Percentiles rank a stretch among this genome's conserved stretches.
phyloP scores from a whole-genome alignment of 2,797 vertebrate genomes.

The Poeciliopsis paucimaculata region DNA sequence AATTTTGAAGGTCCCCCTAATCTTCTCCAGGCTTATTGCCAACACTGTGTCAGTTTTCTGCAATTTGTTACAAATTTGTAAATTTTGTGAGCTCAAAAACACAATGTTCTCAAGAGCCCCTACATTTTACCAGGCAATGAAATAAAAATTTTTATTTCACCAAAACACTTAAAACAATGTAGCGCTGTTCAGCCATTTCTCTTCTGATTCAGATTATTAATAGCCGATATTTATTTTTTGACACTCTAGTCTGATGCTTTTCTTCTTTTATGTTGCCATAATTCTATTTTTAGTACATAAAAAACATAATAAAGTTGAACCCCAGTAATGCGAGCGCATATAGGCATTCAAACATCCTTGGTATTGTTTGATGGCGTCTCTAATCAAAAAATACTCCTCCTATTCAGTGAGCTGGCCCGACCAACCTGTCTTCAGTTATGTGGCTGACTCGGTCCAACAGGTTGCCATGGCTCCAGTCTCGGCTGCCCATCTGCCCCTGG shows the following conservation, averaged over 20 bases:
- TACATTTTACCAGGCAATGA: background rate
- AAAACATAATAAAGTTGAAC: background rate
- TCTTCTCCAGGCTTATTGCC: constrained; percentile 43
- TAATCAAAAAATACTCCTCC: constrained; percentile 14
- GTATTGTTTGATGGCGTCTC: constrained; percentile 20
- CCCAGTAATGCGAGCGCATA: background rate
- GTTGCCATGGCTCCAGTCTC: constrained; percentile 82
- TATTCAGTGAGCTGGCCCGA: constrained; percentile 35
- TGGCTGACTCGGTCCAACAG: constrained; percentile 88
- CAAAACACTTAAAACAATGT: background rate
- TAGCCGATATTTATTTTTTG: background rate
- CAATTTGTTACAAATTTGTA: background rate
- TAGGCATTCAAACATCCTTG: constrained; percentile 2
- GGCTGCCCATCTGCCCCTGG: constrained; percentile 74
- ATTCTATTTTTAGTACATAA: background rate
- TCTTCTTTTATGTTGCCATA: background rate
- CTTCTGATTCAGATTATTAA: background rate
- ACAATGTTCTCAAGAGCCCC: constrained; percentile 57
- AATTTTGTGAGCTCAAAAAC: background rate
- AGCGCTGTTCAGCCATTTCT: background rate
- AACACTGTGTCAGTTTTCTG: constrained; percentile 3
- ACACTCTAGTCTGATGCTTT: background rate
- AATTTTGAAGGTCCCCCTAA: constrained; percentile 7
- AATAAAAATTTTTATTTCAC: background rate
- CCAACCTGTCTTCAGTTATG: constrained; percentile 82